Evolutionary conservation across 2,888 invertebrate species (phyloP).

Genomic region (Ornithoptera alexandrae): DNA sequence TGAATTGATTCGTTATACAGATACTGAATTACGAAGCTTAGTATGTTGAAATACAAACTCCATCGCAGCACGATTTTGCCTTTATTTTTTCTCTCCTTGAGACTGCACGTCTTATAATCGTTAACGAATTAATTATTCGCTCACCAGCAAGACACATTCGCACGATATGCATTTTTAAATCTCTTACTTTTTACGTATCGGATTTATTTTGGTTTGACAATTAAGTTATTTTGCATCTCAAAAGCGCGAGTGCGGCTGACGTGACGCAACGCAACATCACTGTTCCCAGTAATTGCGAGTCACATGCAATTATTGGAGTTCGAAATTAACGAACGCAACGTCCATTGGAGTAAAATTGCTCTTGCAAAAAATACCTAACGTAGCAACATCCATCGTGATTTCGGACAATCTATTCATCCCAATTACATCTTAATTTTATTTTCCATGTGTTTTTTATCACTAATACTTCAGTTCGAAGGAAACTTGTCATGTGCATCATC

Average conservation of each 20-base stretch:
- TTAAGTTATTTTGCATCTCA: background rate
- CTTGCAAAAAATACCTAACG: background rate
- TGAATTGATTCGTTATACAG: too few relatives aligned
- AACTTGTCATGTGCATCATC: too few relatives aligned
- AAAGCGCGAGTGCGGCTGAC: background rate
- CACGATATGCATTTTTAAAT: background rate
- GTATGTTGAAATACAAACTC: too few relatives aligned
- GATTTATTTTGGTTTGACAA: background rate
- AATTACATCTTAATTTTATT: background rate
- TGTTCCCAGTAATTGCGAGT: slow-evolving; percentile 5
- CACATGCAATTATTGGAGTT: slow-evolving; percentile 1
- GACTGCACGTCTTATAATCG: too few relatives aligned
- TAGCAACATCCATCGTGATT: background rate
- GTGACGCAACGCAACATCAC: slow-evolving; percentile 10
- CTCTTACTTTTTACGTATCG: background rate
- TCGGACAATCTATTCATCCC: background rate
- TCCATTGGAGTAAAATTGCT: slow-evolving; percentile 6
- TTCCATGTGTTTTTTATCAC: background rate
- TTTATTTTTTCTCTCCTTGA: too few relatives aligned
- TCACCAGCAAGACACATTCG: background rate
- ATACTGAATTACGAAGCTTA: too few relatives aligned
- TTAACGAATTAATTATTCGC: background rate
- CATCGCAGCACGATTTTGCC: too few relatives aligned
- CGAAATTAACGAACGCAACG: slow-evolving; percentile 8
- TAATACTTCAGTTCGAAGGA: background rate